phyloP scores from a whole-genome alignment of 1,140 invertebrate genomes.

The Macrobrachium rosenbergii region DNA sequence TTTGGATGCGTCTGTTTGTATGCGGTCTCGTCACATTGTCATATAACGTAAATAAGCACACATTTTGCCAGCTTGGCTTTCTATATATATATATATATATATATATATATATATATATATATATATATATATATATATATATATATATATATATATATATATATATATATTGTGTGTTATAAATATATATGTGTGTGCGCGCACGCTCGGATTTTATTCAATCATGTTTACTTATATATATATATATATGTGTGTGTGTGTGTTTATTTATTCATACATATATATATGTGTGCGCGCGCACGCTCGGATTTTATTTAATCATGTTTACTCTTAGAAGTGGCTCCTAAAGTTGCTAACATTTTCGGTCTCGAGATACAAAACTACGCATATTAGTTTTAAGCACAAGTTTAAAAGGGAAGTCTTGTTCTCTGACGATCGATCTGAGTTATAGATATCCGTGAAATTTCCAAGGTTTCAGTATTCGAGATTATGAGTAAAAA shows the following conservation, averaged over 20 bases:
- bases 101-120: too few species aligned
- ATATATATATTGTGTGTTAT: slow-evolving; percentile 23
- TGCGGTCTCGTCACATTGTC: too few species aligned
- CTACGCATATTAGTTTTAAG: neutral
- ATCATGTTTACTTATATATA: slow-evolving; percentile 12
- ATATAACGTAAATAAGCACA: too few species aligned
- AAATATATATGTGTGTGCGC: slow-evolving; percentile 11
- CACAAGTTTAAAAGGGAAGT: neutral
- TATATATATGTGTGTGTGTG: slow-evolving; percentile 33
- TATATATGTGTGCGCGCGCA: slow-evolving; percentile 13
- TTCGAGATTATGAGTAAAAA: too few species aligned
- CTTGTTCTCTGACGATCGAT: neutral
- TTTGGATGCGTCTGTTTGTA: too few species aligned
- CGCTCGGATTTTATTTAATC: neutral
- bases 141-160: slow-evolving; percentile 12
- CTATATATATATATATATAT: too few species aligned
- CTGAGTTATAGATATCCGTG: neutral
- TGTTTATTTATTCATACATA: too few species aligned
- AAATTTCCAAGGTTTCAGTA: neutral
- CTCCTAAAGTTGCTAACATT: too few species aligned
- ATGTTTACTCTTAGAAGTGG: neutral
- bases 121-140: neutral
- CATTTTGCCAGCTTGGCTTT: too few species aligned
- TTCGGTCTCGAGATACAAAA: too few species aligned
- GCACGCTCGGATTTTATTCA: neutral